Conservation (phyloP, 2,888 invertebrate species). For the Stictocephala bisonia region DNA sequence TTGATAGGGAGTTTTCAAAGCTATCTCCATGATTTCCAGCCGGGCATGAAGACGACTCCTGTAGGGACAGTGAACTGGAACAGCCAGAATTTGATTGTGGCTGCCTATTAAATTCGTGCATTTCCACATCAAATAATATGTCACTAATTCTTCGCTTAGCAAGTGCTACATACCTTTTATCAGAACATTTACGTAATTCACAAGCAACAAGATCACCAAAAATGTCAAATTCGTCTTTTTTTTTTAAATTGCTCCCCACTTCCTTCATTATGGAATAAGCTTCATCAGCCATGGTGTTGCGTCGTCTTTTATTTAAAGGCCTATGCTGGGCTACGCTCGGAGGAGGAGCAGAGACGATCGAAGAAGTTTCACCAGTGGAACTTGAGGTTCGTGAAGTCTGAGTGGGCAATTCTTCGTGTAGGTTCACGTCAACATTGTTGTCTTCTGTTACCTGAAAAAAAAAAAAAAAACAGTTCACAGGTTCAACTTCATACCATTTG, state of each 20-base stretch:
- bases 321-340: background rate
- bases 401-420: background rate
- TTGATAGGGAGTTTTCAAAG: background rate
- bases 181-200: background rate
- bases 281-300: background rate
- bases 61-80: background rate
- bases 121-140: background rate
- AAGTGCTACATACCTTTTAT: background rate
- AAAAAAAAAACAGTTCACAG: too few relatives aligned
- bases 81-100: background rate
- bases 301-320: background rate
- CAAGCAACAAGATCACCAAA: background rate
- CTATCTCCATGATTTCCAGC: background rate
- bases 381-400: background rate
- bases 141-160: background rate
- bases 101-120: background rate
- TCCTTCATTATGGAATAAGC: background rate
- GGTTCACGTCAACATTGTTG: background rate
- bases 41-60: background rate
- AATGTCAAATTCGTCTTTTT: background rate
- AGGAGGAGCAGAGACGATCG: background rate
- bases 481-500: too few relatives aligned
- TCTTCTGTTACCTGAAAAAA: background rate
- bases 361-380: background rate
- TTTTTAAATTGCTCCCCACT: background rate